Percentiles rank a stretch among this genome's conserved stretches.
Evolutionary conservation across 2,888 invertebrate genomes (phyloP).

Genomic region (Thecocarcelia acutangulata): DNA sequence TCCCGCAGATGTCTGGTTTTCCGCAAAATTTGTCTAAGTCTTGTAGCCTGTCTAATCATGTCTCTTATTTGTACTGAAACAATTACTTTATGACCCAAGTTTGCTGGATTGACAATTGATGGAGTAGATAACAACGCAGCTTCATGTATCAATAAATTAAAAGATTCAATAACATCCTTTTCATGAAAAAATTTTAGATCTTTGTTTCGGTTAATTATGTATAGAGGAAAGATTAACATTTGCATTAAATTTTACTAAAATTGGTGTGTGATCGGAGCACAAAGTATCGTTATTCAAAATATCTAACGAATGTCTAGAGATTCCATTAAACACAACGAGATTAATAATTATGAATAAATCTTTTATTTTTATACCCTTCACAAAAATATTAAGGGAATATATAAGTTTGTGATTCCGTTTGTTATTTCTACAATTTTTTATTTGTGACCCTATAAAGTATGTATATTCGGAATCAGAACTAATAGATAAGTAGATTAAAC

Average conservation of each 20-base stretch:
- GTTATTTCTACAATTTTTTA: no score
- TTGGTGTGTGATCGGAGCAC: slow-evolving; percentile 12
- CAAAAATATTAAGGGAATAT: no score
- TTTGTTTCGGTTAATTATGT: slow-evolving; percentile 18
- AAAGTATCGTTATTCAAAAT: slow-evolving; percentile 13
- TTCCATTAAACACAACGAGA: slow-evolving; percentile 1
- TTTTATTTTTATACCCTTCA: no score
- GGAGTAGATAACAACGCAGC: slow-evolving; percentile 8
- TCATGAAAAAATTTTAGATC: slow-evolving; percentile 6
- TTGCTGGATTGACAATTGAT: background rate
- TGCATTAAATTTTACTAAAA: slow-evolving; percentile 17
- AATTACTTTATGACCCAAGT: background rate
- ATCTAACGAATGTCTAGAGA: slow-evolving; percentile 13
- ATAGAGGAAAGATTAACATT: slow-evolving; percentile 9
- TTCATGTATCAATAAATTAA: slow-evolving; percentile 34
- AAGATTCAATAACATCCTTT: slow-evolving; percentile 22
- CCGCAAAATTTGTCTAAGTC: background rate
- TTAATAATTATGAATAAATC: no score
- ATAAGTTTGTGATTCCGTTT: no score
- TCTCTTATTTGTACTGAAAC: background rate
- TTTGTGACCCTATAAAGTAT: no score
- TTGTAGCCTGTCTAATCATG: slow-evolving; percentile 3
- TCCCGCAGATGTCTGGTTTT: slow-evolving; percentile 7
- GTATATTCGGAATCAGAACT: no score
- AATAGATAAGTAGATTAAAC: no score